Evolutionary conservation across 2,113 vertebrate species (phyloP).

Genomic region (Orthonyx spaldingii): DNA sequence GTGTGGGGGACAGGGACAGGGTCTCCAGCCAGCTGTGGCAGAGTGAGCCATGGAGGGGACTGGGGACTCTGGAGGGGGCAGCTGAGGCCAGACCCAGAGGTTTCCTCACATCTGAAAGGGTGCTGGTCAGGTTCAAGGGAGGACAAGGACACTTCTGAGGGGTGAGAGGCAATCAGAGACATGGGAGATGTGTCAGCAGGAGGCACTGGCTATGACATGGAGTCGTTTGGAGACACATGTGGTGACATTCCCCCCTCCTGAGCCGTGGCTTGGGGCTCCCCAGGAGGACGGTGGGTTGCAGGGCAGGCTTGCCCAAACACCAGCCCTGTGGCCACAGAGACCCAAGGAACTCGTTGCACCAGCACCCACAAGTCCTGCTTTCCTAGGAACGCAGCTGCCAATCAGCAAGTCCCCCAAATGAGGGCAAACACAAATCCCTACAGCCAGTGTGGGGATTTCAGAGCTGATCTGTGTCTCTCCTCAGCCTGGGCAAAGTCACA

Average conservation of each 20-base stretch:
- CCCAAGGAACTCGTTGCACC: background rate
- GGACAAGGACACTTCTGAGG: background rate
- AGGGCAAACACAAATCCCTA: background rate
- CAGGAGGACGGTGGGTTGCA: rapidly evolving
- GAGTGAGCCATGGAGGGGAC: background rate
- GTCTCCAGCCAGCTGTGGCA: background rate
- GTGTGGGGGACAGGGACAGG: background rate
- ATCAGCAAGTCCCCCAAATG: too few species aligned
- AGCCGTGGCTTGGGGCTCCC: background rate
- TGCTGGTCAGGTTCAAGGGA: background rate
- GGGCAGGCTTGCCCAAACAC: too few species aligned
- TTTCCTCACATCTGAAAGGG: background rate
- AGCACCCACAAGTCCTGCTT: background rate
- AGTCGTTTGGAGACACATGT: background rate
- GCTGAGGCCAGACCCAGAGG: background rate
- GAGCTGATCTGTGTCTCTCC: background rate
- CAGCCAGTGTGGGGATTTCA: rapidly evolving
- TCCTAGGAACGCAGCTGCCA: rapidly evolving
- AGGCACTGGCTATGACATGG: background rate
- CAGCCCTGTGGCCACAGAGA: background rate
- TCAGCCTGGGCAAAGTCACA: rapidly evolving
- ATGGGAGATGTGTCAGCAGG: background rate
- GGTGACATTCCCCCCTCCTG: background rate
- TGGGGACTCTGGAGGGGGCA: background rate
- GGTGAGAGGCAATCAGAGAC: background rate